These are phyloP conservation scores for Panthera uncia DNA, from an alignment of 2,113 vertebrate species.

Conservation along the genomic window DNA sequence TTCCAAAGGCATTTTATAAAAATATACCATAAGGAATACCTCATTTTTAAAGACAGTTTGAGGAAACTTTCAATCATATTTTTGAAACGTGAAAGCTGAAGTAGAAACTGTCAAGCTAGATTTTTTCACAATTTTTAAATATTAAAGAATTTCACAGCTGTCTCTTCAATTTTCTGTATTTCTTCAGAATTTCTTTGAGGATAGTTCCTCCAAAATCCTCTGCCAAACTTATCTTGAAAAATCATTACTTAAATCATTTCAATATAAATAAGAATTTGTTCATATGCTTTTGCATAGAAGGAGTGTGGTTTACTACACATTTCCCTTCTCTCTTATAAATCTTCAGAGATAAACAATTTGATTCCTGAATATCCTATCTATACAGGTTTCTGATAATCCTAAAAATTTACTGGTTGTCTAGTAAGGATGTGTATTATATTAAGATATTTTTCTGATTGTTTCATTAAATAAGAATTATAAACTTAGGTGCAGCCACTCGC, in stretches of 20 bases:
- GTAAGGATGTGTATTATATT: background rate
- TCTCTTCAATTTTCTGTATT: conserved; percentile 54
- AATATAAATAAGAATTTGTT: conserved; percentile 29
- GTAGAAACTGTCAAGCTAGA: background rate
- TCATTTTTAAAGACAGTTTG: conserved; percentile 24
- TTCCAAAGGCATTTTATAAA: background rate
- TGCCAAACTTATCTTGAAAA: conserved; percentile 50
- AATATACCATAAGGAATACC: background rate
- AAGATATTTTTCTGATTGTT: conserved; percentile 56
- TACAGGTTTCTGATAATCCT: background rate
- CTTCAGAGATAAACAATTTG: background rate
- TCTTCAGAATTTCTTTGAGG: conserved; percentile 47
- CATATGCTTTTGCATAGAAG: background rate
- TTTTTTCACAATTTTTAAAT: conserved; percentile 26
- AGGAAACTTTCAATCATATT: background rate
- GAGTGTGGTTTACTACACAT: background rate
- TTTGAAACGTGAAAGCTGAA: conserved; percentile 23
- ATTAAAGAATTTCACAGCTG: conserved; percentile 44
- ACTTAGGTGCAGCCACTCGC: background rate
- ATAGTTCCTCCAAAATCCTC: background rate
- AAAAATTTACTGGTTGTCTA: background rate
- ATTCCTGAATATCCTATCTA: background rate
- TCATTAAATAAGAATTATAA: conserved; percentile 48
- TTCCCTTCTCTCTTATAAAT: background rate
- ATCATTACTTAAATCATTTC: conserved; percentile 36